Percentiles rank a stretch among this genome's conserved stretches.
phyloP scores from a whole-genome alignment of 2,113 vertebrate genomes.

The Oreochromis spilurus region DNA sequence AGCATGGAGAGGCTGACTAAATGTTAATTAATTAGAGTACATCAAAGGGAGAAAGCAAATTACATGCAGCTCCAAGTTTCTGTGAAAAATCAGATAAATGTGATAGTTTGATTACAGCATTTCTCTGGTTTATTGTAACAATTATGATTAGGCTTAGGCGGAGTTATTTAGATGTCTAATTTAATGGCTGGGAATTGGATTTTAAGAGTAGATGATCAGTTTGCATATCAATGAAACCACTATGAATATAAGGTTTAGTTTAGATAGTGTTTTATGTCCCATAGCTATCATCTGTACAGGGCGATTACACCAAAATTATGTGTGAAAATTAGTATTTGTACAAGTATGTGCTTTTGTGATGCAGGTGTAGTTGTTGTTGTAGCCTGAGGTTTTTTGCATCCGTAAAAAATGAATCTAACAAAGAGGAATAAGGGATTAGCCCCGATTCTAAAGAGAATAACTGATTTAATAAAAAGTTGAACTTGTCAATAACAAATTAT shows the following conservation, averaged over 20 bases:
- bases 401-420: background rate
- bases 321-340: background rate
- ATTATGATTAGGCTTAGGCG: background rate
- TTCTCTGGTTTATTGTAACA: background rate
- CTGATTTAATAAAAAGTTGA: background rate
- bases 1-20: background rate
- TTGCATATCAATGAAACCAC: background rate
- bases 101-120: background rate
- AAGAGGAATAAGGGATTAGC: background rate
- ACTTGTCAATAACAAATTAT: background rate
- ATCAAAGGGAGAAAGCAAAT: background rate
- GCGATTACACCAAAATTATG: background rate
- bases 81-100: background rate
- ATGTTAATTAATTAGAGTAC: conserved; percentile 9
- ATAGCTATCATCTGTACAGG: background rate
- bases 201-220: background rate
- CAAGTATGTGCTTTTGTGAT: background rate
- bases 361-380: background rate
- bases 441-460: background rate
- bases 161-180: background rate
- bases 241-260: background rate
- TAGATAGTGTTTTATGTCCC: background rate
- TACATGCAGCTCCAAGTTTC: background rate
- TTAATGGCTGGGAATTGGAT: background rate
- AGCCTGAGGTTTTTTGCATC: background rate